These are phyloP conservation scores for Kuschelorhynchus macadamiae DNA, from an alignment of 2,888 invertebrate genomes.

Conservation along the genomic window DNA sequence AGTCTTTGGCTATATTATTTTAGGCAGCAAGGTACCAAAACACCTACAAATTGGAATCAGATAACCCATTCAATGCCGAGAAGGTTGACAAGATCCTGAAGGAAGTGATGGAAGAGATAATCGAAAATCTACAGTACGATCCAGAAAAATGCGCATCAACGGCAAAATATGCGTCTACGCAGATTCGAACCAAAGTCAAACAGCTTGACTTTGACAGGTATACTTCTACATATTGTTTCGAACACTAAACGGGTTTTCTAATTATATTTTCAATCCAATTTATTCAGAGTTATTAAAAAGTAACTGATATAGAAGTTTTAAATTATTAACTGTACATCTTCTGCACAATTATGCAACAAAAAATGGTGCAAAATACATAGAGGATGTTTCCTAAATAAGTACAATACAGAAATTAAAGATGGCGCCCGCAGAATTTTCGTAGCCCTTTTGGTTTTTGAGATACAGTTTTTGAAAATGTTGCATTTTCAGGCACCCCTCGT, in stretches of 20 bases:
- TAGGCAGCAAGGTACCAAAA: conserved; percentile 72
- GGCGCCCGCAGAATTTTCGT: too few relatives aligned
- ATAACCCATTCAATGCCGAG: conserved; percentile 75
- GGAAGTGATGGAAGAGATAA: conserved; percentile 73
- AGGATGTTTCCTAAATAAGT: too few relatives aligned
- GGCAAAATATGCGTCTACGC: conserved; percentile 72
- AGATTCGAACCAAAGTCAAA: conserved; percentile 75
- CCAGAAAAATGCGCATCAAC: conserved; percentile 73
- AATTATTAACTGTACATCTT: not conserved
- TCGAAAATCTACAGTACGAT: conserved; percentile 75
- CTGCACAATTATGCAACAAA: too few relatives aligned
- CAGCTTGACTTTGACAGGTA: conserved; percentile 80
- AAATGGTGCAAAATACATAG: too few relatives aligned
- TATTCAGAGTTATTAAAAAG: not conserved
- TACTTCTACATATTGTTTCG: not conserved
- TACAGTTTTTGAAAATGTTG: too few relatives aligned
- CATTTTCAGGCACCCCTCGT: too few relatives aligned
- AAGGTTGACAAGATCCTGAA: conserved; percentile 74
- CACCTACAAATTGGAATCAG: conserved; percentile 76
- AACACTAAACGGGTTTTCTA: too few relatives aligned
- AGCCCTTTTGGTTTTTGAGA: too few relatives aligned
- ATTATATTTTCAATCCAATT: not conserved
- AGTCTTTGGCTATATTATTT: not conserved
- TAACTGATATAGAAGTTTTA: conserved; percentile 2
- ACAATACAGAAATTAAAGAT: too few relatives aligned